Conservation (phyloP, 2,888 invertebrate genomes). For the Catocala sponsa region DNA sequence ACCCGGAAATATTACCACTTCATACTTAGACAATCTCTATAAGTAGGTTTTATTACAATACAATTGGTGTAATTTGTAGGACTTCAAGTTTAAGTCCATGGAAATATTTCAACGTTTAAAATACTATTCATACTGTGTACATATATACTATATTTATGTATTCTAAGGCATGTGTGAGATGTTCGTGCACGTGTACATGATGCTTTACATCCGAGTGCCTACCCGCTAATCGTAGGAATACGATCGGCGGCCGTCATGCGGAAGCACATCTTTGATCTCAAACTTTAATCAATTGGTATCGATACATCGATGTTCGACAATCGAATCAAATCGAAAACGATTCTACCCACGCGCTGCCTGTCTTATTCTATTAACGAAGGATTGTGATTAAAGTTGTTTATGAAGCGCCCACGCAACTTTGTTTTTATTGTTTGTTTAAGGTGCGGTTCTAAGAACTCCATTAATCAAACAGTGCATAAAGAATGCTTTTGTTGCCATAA, state of each 20-base stretch:
- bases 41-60: too few species aligned
- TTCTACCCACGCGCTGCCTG: conserved; percentile 70
- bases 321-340: conserved; percentile 70
- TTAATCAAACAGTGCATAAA: too few species aligned
- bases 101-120: too few species aligned
- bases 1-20: too few species aligned
- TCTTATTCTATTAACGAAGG: conserved; percentile 66
- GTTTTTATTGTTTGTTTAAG: conserved; percentile 42
- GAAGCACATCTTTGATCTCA: conserved; percentile 81
- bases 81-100: too few species aligned
- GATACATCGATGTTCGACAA: conserved; percentile 69
- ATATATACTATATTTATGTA: background rate
- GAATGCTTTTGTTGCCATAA: too few species aligned
- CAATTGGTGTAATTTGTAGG: too few species aligned
- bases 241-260: conserved; percentile 70
- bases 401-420: conserved; percentile 58
- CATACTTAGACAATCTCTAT: too few species aligned
- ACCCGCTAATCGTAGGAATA: conserved; percentile 65
- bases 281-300: conserved; percentile 77
- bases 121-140: too few species aligned
- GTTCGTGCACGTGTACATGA: conserved; percentile 16
- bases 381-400: conserved; percentile 63
- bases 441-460: too few species aligned
- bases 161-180: background rate
- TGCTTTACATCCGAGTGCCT: conserved; percentile 55